Evolutionary conservation across 2,113 vertebrate species (phyloP).

Genomic region (Elanoides forficatus): DNA sequence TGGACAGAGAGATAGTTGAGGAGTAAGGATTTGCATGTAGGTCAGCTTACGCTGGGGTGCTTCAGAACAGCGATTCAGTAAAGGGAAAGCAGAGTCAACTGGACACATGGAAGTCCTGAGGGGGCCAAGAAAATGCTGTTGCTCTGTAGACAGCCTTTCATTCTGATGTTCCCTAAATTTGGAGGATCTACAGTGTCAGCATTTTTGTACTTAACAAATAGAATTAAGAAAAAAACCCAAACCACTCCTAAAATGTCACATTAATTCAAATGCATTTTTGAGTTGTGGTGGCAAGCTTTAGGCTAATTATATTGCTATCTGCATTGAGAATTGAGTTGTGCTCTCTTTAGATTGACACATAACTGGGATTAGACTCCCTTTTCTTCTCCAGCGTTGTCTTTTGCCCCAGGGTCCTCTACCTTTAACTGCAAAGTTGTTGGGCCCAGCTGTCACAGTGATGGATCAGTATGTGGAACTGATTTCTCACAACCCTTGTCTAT

Average conservation of each 20-base stretch:
- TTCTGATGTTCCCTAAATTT: neutral
- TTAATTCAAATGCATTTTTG: neutral
- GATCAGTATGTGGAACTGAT: neutral
- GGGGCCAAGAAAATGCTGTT: neutral
- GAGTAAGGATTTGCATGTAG: neutral
- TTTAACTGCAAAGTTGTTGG: neutral
- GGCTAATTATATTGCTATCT: neutral
- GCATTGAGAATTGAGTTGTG: neutral
- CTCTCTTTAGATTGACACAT: neutral
- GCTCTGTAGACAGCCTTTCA: neutral
- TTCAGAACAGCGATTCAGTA: neutral
- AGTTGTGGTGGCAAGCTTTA: neutral
- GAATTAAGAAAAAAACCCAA: neutral
- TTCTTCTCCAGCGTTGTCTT: neutral
- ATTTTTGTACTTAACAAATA: neutral
- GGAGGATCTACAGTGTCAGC: neutral
- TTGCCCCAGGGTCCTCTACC: no score
- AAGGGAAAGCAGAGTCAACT: neutral
- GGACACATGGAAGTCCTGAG: neutral
- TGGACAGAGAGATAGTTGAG: neutral
- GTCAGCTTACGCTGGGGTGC: neutral
- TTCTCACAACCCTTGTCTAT: neutral
- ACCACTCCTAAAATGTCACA: neutral
- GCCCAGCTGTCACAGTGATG: neutral
- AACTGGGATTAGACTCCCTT: neutral